Conservation (phyloP, 2,888 invertebrate species). For the Volucella inanis region DNA sequence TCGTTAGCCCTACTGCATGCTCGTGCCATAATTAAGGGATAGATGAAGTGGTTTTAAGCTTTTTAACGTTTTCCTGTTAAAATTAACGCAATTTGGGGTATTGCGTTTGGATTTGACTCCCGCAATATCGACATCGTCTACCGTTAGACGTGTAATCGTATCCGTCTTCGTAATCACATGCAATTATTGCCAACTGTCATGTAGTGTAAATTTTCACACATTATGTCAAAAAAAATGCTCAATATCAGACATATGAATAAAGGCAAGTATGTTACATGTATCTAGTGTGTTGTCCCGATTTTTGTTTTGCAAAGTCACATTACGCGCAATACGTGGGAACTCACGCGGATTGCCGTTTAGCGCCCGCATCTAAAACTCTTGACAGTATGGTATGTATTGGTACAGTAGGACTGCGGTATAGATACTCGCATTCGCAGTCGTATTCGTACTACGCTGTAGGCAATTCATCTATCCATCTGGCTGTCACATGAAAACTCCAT, state of each 20-base stretch:
- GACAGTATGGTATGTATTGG: neutral
- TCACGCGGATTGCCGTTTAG: slow-evolving; percentile 36
- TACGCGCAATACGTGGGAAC: slow-evolving; percentile 46
- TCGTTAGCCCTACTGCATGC: neutral
- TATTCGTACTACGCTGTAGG: slow-evolving; percentile 2
- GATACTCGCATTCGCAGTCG: slow-evolving; percentile 3
- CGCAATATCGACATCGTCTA: neutral
- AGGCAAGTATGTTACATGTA: neutral
- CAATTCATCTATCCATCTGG: slow-evolving; percentile 29
- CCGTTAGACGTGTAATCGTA: neutral
- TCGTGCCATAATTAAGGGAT: neutral
- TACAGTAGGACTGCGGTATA: too few species aligned
- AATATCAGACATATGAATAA: neutral
- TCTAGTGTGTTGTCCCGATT: neutral
- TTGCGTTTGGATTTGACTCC: slow-evolving; percentile 8
- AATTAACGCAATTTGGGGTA: neutral
- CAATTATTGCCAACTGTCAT: slow-evolving; percentile 29
- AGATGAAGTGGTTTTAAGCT: neutral
- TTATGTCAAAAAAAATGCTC: neutral
- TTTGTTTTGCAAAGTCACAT: slow-evolving; percentile 1
- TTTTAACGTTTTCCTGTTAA: slow-evolving; percentile 18
- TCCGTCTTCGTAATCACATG: neutral
- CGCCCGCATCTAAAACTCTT: slow-evolving; percentile 16
- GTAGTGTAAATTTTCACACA: slow-evolving; percentile 38
- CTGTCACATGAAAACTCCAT: slow-evolving; percentile 61